Conservation (phyloP, 2,797 vertebrate species). For the Decapterus maruadsi region DNA sequence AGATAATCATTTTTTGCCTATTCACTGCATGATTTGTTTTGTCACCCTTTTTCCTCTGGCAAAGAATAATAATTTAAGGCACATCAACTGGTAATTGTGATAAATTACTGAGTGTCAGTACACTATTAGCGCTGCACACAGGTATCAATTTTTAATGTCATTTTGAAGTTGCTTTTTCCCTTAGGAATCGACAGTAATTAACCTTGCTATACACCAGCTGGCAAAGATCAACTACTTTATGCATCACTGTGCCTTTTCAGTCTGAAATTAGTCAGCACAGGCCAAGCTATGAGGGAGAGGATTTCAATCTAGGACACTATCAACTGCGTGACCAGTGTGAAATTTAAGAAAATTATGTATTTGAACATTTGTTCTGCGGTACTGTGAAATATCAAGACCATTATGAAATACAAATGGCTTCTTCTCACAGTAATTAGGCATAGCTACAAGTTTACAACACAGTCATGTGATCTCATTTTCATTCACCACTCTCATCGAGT, state of each 20-base stretch:
- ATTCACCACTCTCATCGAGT: not conserved
- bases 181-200: slow-evolving; percentile 82
- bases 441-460: slow-evolving; percentile 4
- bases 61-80: slow-evolving; percentile 83
- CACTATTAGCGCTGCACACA: slow-evolving; percentile 79
- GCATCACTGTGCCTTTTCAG: slow-evolving; percentile 58
- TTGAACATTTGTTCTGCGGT: slow-evolving; percentile 15
- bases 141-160: slow-evolving; percentile 85
- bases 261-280: slow-evolving; percentile 47
- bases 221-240: slow-evolving; percentile 78
- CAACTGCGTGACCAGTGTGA: slow-evolving; percentile 17
- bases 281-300: slow-evolving; percentile 41
- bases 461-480: not conserved
- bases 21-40: slow-evolving; percentile 82
- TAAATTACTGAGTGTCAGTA: slow-evolving; percentile 82
- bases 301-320: slow-evolving; percentile 28
- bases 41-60: slow-evolving; percentile 79
- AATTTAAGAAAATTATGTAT: slow-evolving; percentile 35
- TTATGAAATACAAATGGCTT: slow-evolving; percentile 8
- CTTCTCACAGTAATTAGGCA: slow-evolving; percentile 6
- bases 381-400: not conserved
- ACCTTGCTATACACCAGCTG: slow-evolving; percentile 75
- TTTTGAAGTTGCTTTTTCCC: slow-evolving; percentile 76
- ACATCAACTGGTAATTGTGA: slow-evolving; percentile 86
- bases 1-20: slow-evolving; percentile 80